Conservation (phyloP, 2,888 invertebrate genomes). For the Trissoscelio sp. region DNA sequence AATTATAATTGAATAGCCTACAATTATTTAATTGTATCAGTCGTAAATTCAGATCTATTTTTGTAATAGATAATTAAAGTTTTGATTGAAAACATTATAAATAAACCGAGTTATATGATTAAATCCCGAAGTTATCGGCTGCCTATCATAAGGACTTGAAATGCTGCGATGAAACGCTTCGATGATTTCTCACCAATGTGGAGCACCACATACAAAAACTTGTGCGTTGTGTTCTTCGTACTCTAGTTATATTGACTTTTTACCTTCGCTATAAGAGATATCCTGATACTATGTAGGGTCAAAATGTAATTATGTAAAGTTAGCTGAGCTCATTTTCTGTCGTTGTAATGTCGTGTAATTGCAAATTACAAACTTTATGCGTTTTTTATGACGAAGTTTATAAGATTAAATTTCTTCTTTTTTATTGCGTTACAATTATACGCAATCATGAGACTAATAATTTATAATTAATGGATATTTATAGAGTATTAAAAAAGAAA, state of each 20-base stretch:
- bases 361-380: background rate
- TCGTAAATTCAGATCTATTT: constrained; percentile 39
- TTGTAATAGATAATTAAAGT: constrained; percentile 57
- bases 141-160: constrained; percentile 53
- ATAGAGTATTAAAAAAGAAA: too few species aligned
- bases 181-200: constrained; percentile 68
- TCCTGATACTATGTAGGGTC: constrained; percentile 46
- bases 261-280: constrained; percentile 41
- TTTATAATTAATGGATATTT: too few species aligned
- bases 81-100: constrained; percentile 65
- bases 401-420: background rate
- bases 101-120: constrained; percentile 54
- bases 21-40: constrained; percentile 45
- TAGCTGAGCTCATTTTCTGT: constrained; percentile 17
- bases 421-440: too few species aligned
- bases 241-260: constrained; percentile 67
- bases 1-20: constrained; percentile 24
- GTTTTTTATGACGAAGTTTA: background rate
- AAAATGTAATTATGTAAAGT: constrained; percentile 56
- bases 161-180: constrained; percentile 58
- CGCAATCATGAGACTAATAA: too few species aligned
- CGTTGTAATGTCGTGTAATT: background rate
- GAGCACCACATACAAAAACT: constrained; percentile 70
- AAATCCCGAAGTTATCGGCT: constrained; percentile 54
- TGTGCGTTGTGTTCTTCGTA: constrained; percentile 68